Percentiles rank a stretch among this genome's conserved stretches.
Conservation (phyloP, 2,888 invertebrate genomes). For the Dryocosmus kuriphilus region DNA sequence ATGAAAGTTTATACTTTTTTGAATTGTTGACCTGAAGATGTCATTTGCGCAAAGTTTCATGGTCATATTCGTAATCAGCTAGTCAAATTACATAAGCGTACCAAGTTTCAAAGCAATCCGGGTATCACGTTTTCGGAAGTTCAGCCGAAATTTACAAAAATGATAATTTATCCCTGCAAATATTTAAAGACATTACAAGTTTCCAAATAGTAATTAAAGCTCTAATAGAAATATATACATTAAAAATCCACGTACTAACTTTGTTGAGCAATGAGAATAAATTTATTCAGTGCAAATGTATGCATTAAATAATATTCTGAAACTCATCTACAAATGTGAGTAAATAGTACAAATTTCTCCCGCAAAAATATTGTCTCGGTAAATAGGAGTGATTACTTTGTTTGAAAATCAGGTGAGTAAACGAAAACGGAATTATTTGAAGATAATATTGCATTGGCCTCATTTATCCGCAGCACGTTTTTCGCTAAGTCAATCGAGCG, state of each 20-base stretch:
- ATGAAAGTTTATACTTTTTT: too few species aligned
- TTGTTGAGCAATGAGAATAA: neutral
- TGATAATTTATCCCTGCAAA: too few species aligned
- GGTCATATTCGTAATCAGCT: too few species aligned
- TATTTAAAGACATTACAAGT: too few species aligned
- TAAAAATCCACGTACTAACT: neutral
- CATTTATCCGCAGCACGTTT: neutral
- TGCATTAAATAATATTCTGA: neutral
- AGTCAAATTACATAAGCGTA: too few species aligned
- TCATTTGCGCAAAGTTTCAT: too few species aligned
- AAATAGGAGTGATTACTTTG: neutral
- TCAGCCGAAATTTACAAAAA: too few species aligned
- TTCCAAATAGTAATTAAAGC: too few species aligned
- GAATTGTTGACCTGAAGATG: too few species aligned
- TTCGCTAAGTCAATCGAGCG: neutral
- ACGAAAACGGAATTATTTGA: neutral
- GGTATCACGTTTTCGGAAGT: too few species aligned
- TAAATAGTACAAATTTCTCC: neutral
- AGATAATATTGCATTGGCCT: neutral
- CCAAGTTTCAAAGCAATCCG: too few species aligned
- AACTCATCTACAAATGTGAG: neutral
- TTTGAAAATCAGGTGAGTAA: constrained; percentile 4
- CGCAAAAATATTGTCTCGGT: constrained; percentile 12
- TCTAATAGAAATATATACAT: too few species aligned
- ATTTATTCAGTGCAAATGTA: neutral